Percentiles rank a stretch among this genome's conserved stretches.
phyloP scores from a whole-genome alignment of 2,113 vertebrate genomes.

The Danionella cerebrum region DNA sequence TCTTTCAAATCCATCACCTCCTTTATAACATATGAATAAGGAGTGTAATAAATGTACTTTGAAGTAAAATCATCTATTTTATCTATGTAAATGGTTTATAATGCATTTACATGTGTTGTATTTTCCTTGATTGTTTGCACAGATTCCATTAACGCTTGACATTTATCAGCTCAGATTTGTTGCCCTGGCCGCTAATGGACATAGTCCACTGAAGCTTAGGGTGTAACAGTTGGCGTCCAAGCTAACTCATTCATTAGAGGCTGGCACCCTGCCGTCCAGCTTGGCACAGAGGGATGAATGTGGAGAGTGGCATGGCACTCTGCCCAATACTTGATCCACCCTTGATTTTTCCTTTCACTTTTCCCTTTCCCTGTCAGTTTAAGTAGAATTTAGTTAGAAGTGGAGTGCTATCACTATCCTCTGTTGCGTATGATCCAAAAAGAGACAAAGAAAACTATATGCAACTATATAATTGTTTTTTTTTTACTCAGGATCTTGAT shows the following conservation, averaged over 20 bases:
- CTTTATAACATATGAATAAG: no score
- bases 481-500: no score
- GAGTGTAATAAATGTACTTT: no score
- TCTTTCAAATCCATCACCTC: no score
- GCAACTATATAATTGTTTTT: no score
- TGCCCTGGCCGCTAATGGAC: neutral
- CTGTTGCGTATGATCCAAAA: no score
- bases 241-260: slow-evolving; percentile 31
- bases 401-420: neutral
- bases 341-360: slow-evolving; percentile 10
- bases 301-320: slow-evolving; percentile 31
- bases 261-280: slow-evolving; percentile 35
- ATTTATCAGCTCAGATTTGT: neutral
- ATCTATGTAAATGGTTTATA: no score
- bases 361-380: neutral
- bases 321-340: slow-evolving; percentile 15
- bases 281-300: slow-evolving; percentile 39
- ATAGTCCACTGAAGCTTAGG: slow-evolving; percentile 2
- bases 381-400: neutral
- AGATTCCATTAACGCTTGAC: slow-evolving; percentile 13
- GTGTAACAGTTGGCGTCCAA: slow-evolving; percentile 32
- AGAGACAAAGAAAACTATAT: no score
- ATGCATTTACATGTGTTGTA: no score
- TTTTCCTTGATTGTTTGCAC: neutral
- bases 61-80: no score